A percentile compares a stretch with the other conserved stretches of the same genome.
Evolutionary conservation across 2,113 vertebrate species (phyloP).

Genomic region (Galeopterus variegatus): DNA sequence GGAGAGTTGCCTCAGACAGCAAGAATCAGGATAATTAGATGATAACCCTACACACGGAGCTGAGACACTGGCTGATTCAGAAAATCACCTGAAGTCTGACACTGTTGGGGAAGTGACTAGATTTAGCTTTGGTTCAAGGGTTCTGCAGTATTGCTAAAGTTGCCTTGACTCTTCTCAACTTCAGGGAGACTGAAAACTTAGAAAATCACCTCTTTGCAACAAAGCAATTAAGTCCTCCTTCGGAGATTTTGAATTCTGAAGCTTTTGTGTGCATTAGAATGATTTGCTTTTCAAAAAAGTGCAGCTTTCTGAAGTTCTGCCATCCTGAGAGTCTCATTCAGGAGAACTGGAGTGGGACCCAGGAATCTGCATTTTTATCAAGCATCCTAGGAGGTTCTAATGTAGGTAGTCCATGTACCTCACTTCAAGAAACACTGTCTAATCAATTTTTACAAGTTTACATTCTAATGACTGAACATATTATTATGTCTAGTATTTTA

Average conservation of each 20-base stretch:
- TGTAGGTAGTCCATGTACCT: not conserved
- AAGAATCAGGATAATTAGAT: slow-evolving; percentile 45
- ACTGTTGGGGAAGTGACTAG: not conserved
- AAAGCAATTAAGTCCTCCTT: not conserved
- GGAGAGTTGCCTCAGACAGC: not conserved
- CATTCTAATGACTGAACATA: not conserved
- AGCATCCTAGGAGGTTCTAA: not conserved
- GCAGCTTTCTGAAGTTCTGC: not conserved
- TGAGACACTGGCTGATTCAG: not conserved
- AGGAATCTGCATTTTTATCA: not conserved
- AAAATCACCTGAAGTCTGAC: not conserved
- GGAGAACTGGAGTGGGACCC: not conserved
- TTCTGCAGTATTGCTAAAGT: not conserved
- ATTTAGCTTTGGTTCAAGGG: not conserved
- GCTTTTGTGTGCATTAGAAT: not conserved
- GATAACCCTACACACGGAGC: not conserved
- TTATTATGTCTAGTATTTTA: not conserved
- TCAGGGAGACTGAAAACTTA: not conserved
- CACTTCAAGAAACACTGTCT: not conserved
- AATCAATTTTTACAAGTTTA: not conserved
- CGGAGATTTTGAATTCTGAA: not conserved
- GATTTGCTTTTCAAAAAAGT: slow-evolving; percentile 26
- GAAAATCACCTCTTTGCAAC: not conserved
- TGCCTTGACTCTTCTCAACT: no score
- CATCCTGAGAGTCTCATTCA: not conserved